These are phyloP conservation scores for Hemithea aestivaria DNA, from an alignment of 2,888 invertebrate genomes.

Conservation along the genomic window DNA sequence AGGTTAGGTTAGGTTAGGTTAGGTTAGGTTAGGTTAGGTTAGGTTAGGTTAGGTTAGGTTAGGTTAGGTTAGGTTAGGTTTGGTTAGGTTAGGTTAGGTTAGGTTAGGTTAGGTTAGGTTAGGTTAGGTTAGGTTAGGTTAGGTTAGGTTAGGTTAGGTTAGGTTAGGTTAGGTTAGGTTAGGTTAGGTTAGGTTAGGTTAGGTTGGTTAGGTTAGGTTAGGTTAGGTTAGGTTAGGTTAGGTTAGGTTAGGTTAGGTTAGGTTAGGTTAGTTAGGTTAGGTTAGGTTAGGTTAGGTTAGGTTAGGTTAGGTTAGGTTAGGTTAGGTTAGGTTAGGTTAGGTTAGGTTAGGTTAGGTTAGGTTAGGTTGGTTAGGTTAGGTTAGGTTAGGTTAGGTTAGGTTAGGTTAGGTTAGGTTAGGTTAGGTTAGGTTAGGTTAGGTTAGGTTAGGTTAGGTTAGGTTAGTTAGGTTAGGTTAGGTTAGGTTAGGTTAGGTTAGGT, in stretches of 20 bases:
- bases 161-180: slow-evolving; percentile 1
- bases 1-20: slow-evolving; percentile 9
- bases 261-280: slow-evolving; percentile 9
- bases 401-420: slow-evolving; percentile 3
- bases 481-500: slow-evolving; percentile 17
- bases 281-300: slow-evolving; percentile 6
- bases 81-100: slow-evolving; percentile 18
- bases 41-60: slow-evolving; percentile 14
- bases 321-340: slow-evolving; percentile 7
- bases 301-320: slow-evolving; percentile 4
- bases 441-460: slow-evolving; percentile 7
- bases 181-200: slow-evolving; percentile 5
- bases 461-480: slow-evolving; percentile 14
- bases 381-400: slow-evolving; percentile 4
- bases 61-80: slow-evolving; percentile 13
- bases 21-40: slow-evolving; percentile 12
- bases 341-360: slow-evolving; percentile 6
- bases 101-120: slow-evolving; percentile 16
- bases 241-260: slow-evolving; percentile 9
- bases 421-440: slow-evolving; percentile 12
- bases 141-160: slow-evolving; percentile 16
- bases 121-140: slow-evolving; percentile 20
- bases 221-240: slow-evolving; percentile 11
- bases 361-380: slow-evolving; percentile 1
- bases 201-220: slow-evolving; percentile 8